A percentile compares a stretch with the other conserved stretches of the same genome.
phyloP scores from a whole-genome alignment of 92 coral and sea anemone genomes.

The Epizoanthus illoricatus region DNA sequence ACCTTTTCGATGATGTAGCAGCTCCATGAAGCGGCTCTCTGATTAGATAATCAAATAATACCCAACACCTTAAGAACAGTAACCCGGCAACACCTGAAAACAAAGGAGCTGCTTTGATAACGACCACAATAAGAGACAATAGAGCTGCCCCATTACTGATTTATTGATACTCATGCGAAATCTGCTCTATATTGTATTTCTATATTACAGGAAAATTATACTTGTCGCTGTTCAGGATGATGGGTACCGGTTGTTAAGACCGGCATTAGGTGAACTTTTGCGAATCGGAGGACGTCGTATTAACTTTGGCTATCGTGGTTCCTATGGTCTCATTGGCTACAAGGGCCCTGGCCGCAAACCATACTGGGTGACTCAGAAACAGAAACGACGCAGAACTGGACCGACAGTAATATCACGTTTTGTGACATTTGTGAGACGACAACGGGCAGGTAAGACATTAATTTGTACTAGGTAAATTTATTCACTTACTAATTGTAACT shows the following conservation, averaged over 20 bases:
- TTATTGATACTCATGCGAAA: too few relatives aligned
- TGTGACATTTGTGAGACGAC: constrained; percentile 24
- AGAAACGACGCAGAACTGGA: constrained; percentile 33
- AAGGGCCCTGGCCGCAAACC: constrained; percentile 72
- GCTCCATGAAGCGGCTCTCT: too few relatives aligned
- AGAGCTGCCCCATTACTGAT: too few relatives aligned
- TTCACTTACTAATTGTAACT: background rate
- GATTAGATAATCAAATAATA: too few relatives aligned
- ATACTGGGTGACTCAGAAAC: constrained; percentile 58
- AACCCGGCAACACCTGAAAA: too few relatives aligned
- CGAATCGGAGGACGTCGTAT: constrained; percentile 17
- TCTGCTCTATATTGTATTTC: too few relatives aligned
- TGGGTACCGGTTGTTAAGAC: constrained; percentile 3
- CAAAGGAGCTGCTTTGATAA: too few relatives aligned
- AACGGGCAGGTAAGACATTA: constrained; percentile 4
- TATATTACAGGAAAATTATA: constrained; percentile 20
- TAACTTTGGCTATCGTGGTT: constrained; percentile 45
- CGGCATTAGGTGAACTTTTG: constrained; percentile 16
- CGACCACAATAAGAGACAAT: too few relatives aligned
- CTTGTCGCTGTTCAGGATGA: constrained; percentile 25
- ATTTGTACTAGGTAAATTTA: background rate
- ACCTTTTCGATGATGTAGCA: too few relatives aligned
- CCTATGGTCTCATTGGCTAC: constrained; percentile 65
- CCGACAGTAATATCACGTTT: constrained; percentile 50
- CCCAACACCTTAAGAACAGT: too few relatives aligned